Percentiles rank a stretch among this genome's conserved stretches.
Conservation (phyloP, 2,797 vertebrate species). For the Phylloscopus collybita region DNA sequence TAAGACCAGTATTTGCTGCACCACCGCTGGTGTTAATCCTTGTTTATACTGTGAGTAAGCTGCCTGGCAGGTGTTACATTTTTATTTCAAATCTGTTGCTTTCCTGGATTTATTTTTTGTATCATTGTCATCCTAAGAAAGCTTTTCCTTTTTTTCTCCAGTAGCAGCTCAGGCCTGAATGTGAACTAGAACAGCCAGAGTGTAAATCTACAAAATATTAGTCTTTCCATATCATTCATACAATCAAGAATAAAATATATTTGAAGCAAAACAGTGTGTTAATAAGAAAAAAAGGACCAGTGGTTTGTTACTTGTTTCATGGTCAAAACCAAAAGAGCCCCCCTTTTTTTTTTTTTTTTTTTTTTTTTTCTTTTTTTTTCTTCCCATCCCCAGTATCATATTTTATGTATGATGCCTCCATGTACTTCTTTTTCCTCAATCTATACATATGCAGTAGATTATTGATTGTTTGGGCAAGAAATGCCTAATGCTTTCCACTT, state of each 20-base stretch:
- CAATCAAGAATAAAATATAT: background rate
- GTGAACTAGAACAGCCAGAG: background rate
- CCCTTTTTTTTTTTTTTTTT: background rate
- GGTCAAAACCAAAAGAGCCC: background rate
- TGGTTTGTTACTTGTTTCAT: background rate
- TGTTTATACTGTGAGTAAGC: constrained; percentile 4
- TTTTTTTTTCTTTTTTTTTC: background rate
- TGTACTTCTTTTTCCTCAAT: background rate
- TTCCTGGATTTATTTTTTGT: constrained; percentile 22
- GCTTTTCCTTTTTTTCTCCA: background rate
- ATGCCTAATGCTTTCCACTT: background rate
- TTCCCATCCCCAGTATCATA: background rate
- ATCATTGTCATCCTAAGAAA: background rate
- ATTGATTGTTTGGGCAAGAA: background rate
- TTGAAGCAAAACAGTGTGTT: background rate
- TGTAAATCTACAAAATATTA: background rate
- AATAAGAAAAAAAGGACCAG: background rate
- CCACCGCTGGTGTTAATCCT: constrained; percentile 39
- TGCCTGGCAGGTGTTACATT: constrained; percentile 26
- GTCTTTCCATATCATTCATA: background rate
- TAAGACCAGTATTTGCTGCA: constrained; percentile 2
- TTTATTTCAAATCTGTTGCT: constrained; percentile 29
- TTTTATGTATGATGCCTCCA: background rate
- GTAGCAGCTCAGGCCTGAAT: background rate
- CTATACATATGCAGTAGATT: background rate